phyloP scores from a whole-genome alignment of 1,140 invertebrate genomes.

The Cyclina sinensis region DNA sequence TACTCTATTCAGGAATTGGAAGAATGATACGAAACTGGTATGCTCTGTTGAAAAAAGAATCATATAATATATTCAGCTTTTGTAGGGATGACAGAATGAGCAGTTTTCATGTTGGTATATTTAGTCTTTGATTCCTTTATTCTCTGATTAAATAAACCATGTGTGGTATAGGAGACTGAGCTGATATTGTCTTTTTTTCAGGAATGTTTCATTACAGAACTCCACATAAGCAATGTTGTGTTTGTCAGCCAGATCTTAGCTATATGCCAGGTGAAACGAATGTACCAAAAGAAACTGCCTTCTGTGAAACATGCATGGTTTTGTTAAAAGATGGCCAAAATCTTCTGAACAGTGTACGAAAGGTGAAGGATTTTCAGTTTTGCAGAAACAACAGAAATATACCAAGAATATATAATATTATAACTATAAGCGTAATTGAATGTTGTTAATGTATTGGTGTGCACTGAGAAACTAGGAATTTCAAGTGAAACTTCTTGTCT shows the following conservation, averaged over 20 bases:
- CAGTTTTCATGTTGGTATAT: neutral
- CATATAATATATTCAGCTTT: no score
- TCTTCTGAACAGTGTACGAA: neutral
- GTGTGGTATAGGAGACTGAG: no score
- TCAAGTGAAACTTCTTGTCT: no score
- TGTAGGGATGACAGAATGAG: no score
- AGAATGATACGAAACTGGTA: no score
- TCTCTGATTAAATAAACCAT: neutral
- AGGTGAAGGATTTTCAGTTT: neutral
- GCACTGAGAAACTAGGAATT: no score
- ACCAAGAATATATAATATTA: no score
- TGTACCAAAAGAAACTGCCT: neutral
- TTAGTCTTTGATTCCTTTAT: neutral
- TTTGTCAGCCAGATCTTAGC: slow-evolving; percentile 12
- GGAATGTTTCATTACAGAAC: neutral
- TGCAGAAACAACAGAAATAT: no score
- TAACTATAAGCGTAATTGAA: no score
- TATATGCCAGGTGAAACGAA: neutral
- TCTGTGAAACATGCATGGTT: neutral
- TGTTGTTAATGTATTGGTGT: no score
- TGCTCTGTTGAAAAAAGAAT: no score
- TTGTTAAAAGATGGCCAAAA: neutral
- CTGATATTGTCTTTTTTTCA: neutral
- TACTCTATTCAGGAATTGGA: no score
- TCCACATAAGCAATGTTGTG: slow-evolving; percentile 3